These are phyloP conservation scores for Acomys russatus DNA, from an alignment of 2,797 vertebrate genomes.

Conservation along the genomic window DNA sequence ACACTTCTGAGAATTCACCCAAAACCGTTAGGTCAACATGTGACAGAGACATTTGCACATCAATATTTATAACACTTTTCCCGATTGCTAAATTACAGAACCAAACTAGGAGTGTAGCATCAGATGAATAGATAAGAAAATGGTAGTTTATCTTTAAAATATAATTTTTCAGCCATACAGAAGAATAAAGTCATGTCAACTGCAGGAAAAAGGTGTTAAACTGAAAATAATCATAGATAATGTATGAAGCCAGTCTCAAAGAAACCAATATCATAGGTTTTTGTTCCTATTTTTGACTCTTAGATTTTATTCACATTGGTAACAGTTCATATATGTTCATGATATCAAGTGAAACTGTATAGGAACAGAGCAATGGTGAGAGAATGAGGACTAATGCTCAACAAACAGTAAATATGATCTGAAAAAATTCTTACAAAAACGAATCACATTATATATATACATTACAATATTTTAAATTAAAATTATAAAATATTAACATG, in stretches of 20 bases:
- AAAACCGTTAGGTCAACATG: background rate
- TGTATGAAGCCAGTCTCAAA: background rate
- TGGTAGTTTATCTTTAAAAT: background rate
- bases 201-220: background rate
- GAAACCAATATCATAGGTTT: background rate
- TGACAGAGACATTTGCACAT: background rate
- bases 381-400: background rate
- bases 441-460: background rate
- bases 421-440: background rate
- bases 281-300: too few relatives aligned
- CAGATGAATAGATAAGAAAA: background rate
- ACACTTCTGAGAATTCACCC: background rate
- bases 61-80: background rate
- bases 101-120: background rate
- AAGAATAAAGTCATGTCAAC: background rate
- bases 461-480: background rate
- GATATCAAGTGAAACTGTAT: background rate
- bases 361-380: background rate
- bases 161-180: background rate
- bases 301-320: background rate
- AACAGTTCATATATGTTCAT: background rate
- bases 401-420: background rate
- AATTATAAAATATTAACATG: background rate
- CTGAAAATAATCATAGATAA: background rate
- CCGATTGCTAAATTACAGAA: background rate